Base-by-base conservation (phyloP, 1,140 invertebrate genomes). In the Cyclina sinensis region DNA sequence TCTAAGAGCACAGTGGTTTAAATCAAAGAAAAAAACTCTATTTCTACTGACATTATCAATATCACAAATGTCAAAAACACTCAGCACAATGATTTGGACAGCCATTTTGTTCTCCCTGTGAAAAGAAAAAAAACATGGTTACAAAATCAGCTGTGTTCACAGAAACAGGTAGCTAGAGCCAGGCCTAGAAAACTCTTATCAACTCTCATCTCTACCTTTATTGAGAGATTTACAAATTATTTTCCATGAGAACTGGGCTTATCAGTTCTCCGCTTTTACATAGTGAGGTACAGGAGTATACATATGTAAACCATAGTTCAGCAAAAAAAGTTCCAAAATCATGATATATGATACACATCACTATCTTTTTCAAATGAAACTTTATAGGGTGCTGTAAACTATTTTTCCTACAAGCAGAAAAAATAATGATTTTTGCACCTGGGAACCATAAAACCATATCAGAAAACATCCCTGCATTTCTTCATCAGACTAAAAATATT, bases 191-290 rank as follows among this genome's bases (percentile, higher is more conserved):
- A 24, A 39, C 0, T 35, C 62, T 83, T 83, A 83, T 83, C 80
- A 65, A 7, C 39, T 46, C 37, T 65, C 68, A 65, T 65, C 43
- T 48, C 32, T 39, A 79, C 57, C 27, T 59, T 48, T 65, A 83
- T 83, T 68, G 80, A 62, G 37, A 83, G 80, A 83, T 83, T 83
- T 83, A 83, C 80, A 83, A 83, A 83, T 68, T 83, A 68, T 68
- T 83, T 68, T 68, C 62, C 59, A 68, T 68, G 57, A 83, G 70
- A 83, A 83, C 80, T 68, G 21, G 11, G 80, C 80, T 83, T 83
- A 83, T 83, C 80, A 68, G 51, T 57, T 21, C 14, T 7, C 16
- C 24, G 70, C 70, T 37, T 74, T 74, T 74, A 46, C 39, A 74
- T 43, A n/a, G n/a, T 39, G 21, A 12, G 37, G 39, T 74, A 74